Evolutionary conservation across 2,888 invertebrate species (phyloP).

Genomic region (Pheosia tremula): DNA sequence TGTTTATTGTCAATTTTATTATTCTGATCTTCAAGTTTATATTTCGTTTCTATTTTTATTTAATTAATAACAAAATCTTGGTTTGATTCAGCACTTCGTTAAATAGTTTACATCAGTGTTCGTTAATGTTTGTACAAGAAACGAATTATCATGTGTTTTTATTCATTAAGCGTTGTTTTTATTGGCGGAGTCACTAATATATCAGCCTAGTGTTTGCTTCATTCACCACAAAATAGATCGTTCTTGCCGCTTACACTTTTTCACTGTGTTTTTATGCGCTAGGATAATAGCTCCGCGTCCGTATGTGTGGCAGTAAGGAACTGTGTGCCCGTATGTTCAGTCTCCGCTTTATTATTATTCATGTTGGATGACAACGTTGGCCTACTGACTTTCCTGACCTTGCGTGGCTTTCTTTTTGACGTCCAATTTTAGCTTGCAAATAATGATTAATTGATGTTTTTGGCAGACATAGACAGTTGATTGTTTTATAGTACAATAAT

Average conservation of each 20-base stretch:
- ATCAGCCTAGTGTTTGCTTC: too few relatives aligned
- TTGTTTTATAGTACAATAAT: too few relatives aligned
- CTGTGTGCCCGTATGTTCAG: constrained; percentile 36
- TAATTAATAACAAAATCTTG: not conserved
- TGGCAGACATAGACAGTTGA: too few relatives aligned
- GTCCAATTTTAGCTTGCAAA: constrained; percentile 11
- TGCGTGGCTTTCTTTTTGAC: constrained; percentile 63
- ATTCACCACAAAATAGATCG: too few relatives aligned
- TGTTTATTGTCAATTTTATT: too few relatives aligned
- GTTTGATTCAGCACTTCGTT: too few relatives aligned
- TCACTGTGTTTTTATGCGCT: not conserved
- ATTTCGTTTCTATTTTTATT: not conserved
- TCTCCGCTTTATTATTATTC: constrained; percentile 59
- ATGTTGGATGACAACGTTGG: constrained; percentile 49
- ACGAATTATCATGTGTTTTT: too few relatives aligned
- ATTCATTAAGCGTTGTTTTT: too few relatives aligned
- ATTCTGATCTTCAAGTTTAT: too few relatives aligned
- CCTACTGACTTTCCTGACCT: constrained; percentile 72
- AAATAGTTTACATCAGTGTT: too few relatives aligned
- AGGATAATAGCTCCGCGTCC: constrained; percentile 25
- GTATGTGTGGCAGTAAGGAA: constrained; percentile 43
- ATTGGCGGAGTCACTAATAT: too few relatives aligned
- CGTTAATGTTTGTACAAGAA: too few relatives aligned
- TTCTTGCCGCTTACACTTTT: not conserved
- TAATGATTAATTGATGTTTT: not conserved